A percentile compares a stretch with the other conserved stretches of the same genome.
phyloP scores from a whole-genome alignment of 2,888 invertebrate species.

The Uropetala carovei region DNA sequence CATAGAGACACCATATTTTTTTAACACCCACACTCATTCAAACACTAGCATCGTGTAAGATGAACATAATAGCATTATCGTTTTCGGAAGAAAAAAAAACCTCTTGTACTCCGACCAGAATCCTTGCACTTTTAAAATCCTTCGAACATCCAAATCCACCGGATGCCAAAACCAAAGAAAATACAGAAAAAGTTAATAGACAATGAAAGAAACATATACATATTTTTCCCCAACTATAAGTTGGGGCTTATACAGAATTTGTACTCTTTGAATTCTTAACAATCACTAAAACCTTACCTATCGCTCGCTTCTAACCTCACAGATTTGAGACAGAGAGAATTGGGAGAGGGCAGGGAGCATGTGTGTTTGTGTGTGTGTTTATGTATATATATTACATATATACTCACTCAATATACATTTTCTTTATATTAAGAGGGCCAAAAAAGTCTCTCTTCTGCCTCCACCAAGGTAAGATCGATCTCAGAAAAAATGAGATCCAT shows the following conservation, averaged over 20 bases:
- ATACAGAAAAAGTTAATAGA: constrained; percentile 43
- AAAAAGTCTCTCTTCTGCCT: constrained; percentile 6
- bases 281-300: constrained; percentile 64
- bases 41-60: background rate
- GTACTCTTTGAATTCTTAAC: constrained; percentile 81
- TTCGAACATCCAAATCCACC: background rate
- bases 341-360: constrained; percentile 31
- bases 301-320: constrained; percentile 51
- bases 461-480: background rate
- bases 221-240: constrained; percentile 67
- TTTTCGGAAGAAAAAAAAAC: background rate
- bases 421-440: background rate
- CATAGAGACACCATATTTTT: constrained; percentile 5
- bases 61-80: background rate
- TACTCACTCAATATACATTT: background rate
- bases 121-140: background rate
- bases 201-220: constrained; percentile 60
- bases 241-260: constrained; percentile 84
- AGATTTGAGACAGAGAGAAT: constrained; percentile 50
- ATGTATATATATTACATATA: background rate
- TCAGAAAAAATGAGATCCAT: constrained; percentile 25
- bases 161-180: constrained; percentile 59
- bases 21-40: constrained; percentile 29
- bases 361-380: background rate
- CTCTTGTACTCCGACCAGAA: constrained; percentile 5